These are phyloP conservation scores for Temnothorax rugatulus DNA, from an alignment of 2,888 invertebrate genomes.

Conservation along the genomic window DNA sequence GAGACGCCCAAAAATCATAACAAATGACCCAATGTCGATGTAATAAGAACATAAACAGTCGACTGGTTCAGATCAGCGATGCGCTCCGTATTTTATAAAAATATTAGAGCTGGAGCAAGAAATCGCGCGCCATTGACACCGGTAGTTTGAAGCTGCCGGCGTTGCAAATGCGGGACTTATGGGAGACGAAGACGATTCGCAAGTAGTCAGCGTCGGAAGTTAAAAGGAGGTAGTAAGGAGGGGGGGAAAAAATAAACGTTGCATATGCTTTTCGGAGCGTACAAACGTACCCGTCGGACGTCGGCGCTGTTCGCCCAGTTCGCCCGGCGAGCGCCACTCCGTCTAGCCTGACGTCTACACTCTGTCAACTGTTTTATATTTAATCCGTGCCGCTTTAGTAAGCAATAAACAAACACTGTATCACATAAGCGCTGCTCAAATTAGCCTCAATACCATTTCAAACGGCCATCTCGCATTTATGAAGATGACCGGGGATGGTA, in stretches of 20 bases:
- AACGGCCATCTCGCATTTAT: slow-evolving; percentile 84
- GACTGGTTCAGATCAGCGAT: background rate
- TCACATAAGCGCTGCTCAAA: slow-evolving; percentile 85
- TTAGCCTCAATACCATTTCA: slow-evolving; percentile 85
- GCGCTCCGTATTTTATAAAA: background rate
- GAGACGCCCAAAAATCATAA: background rate
- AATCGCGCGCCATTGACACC: background rate
- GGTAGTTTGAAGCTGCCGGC: background rate
- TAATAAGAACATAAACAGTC: background rate
- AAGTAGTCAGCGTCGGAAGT: background rate
- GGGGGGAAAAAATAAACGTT: slow-evolving; percentile 22
- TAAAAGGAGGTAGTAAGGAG: background rate
- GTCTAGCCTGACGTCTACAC: slow-evolving; percentile 84
- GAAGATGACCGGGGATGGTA: slow-evolving; percentile 78
- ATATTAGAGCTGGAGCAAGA: background rate
- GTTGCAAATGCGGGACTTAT: background rate
- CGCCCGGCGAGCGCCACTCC: slow-evolving; percentile 83
- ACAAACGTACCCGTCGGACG: slow-evolving; percentile 66
- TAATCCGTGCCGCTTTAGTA: slow-evolving; percentile 85
- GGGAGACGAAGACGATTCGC: background rate
- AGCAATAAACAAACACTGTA: slow-evolving; percentile 86
- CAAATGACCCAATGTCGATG: background rate
- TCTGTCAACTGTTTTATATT: slow-evolving; percentile 85
- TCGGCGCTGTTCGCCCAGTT: slow-evolving; percentile 65
- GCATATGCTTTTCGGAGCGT: slow-evolving; percentile 42